Conservation (phyloP, 2,797 vertebrate species). For the Nasua narica region DNA sequence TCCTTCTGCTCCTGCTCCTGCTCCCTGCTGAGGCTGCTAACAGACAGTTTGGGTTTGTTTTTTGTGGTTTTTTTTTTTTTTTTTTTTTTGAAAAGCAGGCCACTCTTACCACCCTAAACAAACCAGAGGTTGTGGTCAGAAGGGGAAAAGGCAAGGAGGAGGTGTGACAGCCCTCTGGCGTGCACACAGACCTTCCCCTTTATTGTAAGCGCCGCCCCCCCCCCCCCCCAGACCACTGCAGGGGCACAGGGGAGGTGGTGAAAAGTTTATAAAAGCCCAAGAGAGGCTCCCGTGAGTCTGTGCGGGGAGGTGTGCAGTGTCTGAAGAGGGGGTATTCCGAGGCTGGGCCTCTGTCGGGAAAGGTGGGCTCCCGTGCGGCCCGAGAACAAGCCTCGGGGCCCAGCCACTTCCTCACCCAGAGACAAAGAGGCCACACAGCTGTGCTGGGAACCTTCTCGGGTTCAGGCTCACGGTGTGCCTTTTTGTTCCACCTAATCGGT, state of each 20-base stretch:
- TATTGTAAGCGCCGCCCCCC: background rate
- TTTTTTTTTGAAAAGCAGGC: background rate
- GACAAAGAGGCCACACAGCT: no score
- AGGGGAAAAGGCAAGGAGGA: background rate
- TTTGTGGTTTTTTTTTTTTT: background rate
- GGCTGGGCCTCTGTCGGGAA: background rate
- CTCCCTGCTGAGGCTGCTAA: background rate
- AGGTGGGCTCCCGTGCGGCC: background rate
- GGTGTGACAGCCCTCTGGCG: background rate
- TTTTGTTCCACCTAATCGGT: background rate
- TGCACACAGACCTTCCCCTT: fast-evolving
- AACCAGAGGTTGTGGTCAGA: background rate
- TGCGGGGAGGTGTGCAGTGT: background rate
- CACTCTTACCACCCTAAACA: background rate
- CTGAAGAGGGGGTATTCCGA: background rate
- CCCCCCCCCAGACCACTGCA: background rate
- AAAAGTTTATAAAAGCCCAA: background rate
- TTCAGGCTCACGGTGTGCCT: background rate
- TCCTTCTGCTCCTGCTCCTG: background rate
- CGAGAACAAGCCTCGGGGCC: no score
- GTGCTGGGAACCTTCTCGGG: background rate
- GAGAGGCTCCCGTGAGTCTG: background rate
- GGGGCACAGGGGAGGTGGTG: background rate
- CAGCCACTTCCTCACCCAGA: background rate
- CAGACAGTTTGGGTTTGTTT: background rate